Evolutionary conservation across 2,888 invertebrate genomes (phyloP).

Genomic region (Cataglyphis livida): DNA sequence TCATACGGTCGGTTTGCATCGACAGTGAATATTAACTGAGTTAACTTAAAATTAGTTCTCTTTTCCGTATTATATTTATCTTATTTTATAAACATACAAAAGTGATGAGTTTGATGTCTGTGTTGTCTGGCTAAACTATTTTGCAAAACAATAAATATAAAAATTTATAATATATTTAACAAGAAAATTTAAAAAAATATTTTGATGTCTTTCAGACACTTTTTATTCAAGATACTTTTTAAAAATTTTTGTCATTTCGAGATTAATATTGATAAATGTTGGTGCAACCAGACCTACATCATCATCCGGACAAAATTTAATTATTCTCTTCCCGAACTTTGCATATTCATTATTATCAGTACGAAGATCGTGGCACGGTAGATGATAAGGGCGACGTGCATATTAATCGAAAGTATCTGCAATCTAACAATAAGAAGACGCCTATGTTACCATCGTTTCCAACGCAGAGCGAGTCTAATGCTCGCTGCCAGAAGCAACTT

Average conservation of each 20-base stretch:
- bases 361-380: conserved; percentile 43
- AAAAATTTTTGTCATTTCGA: not conserved
- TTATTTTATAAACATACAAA: not conserved
- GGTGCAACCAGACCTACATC: not conserved
- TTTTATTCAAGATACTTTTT: not conserved
- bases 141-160: too few relatives aligned
- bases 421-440: conserved; percentile 4
- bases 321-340: not conserved
- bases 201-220: not conserved
- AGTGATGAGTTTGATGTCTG: not conserved
- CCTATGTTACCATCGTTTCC: too few relatives aligned
- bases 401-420: conserved; percentile 29
- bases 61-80: not conserved
- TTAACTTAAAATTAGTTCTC: not conserved
- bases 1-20: not conserved
- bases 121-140: not conserved
- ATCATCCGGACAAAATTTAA: not conserved
- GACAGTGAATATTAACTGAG: not conserved
- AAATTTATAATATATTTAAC: too few relatives aligned
- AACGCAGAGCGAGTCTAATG: not conserved
- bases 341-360: conserved; percentile 12
- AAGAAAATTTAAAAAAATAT: not conserved
- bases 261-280: not conserved
- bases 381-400: conserved; percentile 45
- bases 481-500: not conserved